Evolutionary conservation across 2,113 vertebrate species (phyloP), one percentile per base, ranked within the genome.

Genomic region (Dascyllus trimaculatus): DNA sequence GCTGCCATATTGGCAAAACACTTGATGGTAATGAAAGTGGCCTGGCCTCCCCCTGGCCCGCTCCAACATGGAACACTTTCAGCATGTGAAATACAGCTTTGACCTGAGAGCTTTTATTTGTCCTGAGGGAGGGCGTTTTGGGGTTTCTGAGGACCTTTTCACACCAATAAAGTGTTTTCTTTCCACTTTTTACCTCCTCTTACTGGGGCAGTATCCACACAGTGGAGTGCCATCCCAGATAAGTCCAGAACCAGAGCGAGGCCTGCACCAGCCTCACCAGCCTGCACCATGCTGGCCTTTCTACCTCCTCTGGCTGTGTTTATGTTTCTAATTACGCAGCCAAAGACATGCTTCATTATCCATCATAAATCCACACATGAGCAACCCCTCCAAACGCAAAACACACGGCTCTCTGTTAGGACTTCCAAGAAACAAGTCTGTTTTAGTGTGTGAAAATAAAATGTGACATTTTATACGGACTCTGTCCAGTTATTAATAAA

Each of bases 71-170:
- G 80, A 85, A 78, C 77, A 54, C 85, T 79, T 78, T 83, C 76
- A 81, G 82, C 75, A 74, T 89, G 71, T 89, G 75, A 91, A 90
- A 86, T 84, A 88, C 75, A 59, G 83, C 81, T 74, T 71, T 87
- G 86, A 90, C 89, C 85, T 35, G 1, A 71, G 69, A 82, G 81
- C 45, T 76, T 89, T 93, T 85, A 90, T 87, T 75, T 67, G 83
- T 83, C 86, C 71, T 4, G 21, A 51, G 88, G 76, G 89, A 84
- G 56, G 49, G 53, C 70, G 80, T 86, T 85, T 82, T 54, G 83
- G 74, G 65, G 70, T 73, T 91, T 82, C 73, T 81, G 56, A 78
- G 82, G 80, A 89, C 84, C 85, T 90, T 88, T 87, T 89, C 85
- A 88, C 85, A 89, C 81, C 72, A 89, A 60, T 89, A 84, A 88